phyloP scores from a whole-genome alignment of 2,797 vertebrate species.

The Poecilia gillii region DNA sequence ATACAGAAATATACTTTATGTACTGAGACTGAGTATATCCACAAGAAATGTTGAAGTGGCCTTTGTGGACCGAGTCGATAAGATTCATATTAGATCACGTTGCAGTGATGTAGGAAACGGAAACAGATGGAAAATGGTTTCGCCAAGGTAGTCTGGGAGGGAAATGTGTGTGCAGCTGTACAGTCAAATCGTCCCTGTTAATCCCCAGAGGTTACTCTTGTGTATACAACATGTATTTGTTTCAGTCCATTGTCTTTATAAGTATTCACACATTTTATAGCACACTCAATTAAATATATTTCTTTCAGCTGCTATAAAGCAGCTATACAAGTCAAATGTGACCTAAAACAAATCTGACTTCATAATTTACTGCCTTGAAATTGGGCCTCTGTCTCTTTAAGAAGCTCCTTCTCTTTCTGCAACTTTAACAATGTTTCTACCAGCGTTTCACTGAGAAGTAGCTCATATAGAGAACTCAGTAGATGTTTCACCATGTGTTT shows the following conservation, averaged over 20 bases:
- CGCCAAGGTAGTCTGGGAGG: background rate
- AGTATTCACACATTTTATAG: background rate
- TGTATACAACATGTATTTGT: background rate
- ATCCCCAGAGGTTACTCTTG: slow-evolving; percentile 7
- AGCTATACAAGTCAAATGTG: too few relatives aligned
- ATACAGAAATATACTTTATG: background rate
- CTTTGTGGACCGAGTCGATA: background rate
- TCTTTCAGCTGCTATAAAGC: too few relatives aligned
- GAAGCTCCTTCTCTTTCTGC: too few relatives aligned
- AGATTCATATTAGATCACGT: background rate
- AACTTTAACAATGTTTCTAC: too few relatives aligned
- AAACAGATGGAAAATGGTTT: background rate
- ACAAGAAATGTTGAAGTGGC: background rate
- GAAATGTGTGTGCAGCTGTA: background rate
- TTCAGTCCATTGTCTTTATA: background rate
- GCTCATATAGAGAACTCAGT: too few relatives aligned
- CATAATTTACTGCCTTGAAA: too few relatives aligned
- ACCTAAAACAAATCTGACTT: too few relatives aligned
- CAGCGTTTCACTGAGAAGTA: too few relatives aligned
- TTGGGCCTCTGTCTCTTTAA: too few relatives aligned
- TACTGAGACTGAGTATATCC: background rate
- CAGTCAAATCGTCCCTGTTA: slow-evolving; percentile 24
- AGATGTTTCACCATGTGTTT: too few relatives aligned
- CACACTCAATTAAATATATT: too few relatives aligned
- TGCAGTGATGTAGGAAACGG: background rate